These are phyloP conservation scores for Hemaris fuciformis DNA, from an alignment of 2,888 invertebrate genomes.

Conservation along the genomic window DNA sequence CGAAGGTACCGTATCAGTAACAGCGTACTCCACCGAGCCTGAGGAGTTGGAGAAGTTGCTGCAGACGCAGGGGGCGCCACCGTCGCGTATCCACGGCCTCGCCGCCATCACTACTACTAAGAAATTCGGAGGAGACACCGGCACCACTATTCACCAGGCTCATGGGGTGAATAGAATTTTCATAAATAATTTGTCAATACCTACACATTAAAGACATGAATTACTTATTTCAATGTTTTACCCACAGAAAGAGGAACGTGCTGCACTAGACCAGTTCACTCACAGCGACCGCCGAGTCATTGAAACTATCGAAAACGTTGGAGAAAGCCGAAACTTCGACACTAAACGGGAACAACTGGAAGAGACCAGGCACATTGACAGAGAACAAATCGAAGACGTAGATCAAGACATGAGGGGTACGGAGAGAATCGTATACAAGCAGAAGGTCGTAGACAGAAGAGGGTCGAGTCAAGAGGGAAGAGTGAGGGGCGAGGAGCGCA, in stretches of 20 bases:
- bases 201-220: not conserved
- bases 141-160: conserved; percentile 56
- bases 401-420: conserved; percentile 5
- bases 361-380: conserved; percentile 22
- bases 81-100: conserved; percentile 68
- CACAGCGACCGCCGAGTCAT: conserved; percentile 51
- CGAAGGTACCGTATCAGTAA: conserved; percentile 85
- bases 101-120: conserved; percentile 75
- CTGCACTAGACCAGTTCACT: conserved; percentile 68
- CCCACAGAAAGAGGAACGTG: conserved; percentile 64
- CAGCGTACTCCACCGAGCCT: conserved; percentile 86
- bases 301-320: conserved; percentile 12
- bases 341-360: conserved; percentile 17
- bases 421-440: conserved; percentile 23
- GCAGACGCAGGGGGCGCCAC: conserved; percentile 57
- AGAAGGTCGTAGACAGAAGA: conserved; percentile 32
- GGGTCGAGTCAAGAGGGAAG: conserved; percentile 31
- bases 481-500: conserved; percentile 41
- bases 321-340: conserved; percentile 25
- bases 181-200: not conserved
- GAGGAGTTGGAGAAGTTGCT: conserved; percentile 74
- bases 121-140: conserved; percentile 70
- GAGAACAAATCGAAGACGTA: conserved; percentile 16
- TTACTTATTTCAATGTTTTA: not conserved
- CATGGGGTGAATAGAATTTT: conserved; percentile 52